A percentile compares a stretch with the other conserved stretches of the same genome.
Conservation (phyloP, 2,797 vertebrate species). For the Ptychobarbus kaznakovi region DNA sequence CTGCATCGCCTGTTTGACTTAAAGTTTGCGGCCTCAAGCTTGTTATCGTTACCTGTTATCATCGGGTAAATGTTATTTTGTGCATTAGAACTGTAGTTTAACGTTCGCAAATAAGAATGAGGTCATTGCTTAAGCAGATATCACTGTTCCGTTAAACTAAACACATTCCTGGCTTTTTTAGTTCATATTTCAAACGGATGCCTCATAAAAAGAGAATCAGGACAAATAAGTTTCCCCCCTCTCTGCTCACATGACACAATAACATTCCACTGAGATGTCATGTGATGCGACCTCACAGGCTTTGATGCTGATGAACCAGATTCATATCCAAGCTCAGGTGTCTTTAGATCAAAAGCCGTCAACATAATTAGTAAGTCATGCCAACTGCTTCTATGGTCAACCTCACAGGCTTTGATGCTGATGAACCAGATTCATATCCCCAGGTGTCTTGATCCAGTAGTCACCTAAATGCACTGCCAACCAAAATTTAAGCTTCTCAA, state of each 20-base stretch:
- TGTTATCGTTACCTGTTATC: conserved; percentile 73
- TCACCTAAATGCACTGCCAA: background rate
- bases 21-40: conserved; percentile 56
- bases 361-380: background rate
- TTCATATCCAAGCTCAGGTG: conserved; percentile 27
- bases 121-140: conserved; percentile 27
- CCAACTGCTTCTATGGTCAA: too few species aligned
- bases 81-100: conserved; percentile 53
- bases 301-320: conserved; percentile 35
- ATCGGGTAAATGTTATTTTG: conserved; percentile 68
- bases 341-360: conserved; percentile 33
- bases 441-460: too few species aligned
- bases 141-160: conserved; percentile 38
- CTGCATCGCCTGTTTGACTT: conserved; percentile 63
- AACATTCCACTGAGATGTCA: conserved; percentile 40
- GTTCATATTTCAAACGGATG: conserved; percentile 33
- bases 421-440: too few species aligned
- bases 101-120: conserved; percentile 16
- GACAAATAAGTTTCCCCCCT: background rate
- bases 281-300: conserved; percentile 29
- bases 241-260: conserved; percentile 22
- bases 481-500: conserved; percentile 3
- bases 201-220: conserved; percentile 54
- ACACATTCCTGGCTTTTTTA: conserved; percentile 24
- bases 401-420: too few species aligned